These are phyloP conservation scores for Chorisops tibialis DNA, from an alignment of 2,888 invertebrate genomes.

Conservation along the genomic window DNA sequence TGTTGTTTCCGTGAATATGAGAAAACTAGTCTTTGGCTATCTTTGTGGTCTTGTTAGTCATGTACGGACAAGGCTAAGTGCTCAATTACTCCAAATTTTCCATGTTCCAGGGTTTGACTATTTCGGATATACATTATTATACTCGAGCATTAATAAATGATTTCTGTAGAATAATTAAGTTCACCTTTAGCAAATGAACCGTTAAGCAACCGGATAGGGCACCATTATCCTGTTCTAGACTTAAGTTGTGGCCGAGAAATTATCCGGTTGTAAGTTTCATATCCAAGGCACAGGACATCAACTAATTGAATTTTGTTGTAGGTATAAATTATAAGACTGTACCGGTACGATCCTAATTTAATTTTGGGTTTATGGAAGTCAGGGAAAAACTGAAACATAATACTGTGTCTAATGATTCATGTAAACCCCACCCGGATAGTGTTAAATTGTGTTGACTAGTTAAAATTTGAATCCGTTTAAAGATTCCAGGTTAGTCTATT, in stretches of 20 bases:
- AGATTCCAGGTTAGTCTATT: no score
- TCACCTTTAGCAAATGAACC: neutral
- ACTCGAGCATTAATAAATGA: conserved; percentile 8
- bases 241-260: conserved; percentile 26
- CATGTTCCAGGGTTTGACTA: neutral
- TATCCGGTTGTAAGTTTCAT: conserved; percentile 23
- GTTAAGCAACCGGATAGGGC: conserved; percentile 14
- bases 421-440: conserved; percentile 13
- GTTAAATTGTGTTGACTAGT: conserved; percentile 25
- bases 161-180: neutral
- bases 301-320: conserved; percentile 25
- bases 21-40: neutral
- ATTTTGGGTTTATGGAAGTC: conserved; percentile 2
- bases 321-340: conserved; percentile 17
- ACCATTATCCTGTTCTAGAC: conserved; percentile 22
- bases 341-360: conserved; percentile 4
- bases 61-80: neutral
- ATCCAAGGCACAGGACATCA: conserved; percentile 18
- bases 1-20: no score
- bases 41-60: conserved; percentile 13
- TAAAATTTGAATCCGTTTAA: no score
- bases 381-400: neutral
- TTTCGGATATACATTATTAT: neutral
- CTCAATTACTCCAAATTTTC: neutral
- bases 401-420: conserved; percentile 9